Base-by-base conservation (phyloP, 2,888 invertebrate genomes). In the Salpingus planirostris region DNA sequence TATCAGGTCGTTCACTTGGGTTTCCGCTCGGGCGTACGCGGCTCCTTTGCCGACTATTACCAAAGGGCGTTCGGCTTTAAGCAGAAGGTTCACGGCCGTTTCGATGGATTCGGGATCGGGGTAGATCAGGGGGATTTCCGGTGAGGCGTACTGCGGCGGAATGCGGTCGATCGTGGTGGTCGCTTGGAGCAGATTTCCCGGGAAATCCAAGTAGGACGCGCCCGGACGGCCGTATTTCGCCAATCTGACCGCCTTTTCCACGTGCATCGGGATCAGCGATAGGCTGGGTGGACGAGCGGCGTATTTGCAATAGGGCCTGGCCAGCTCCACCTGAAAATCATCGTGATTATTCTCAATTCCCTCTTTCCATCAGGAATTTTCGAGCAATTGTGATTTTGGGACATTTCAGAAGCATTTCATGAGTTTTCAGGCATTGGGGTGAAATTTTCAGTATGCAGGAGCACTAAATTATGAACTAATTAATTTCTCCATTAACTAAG, bases 291-390 rank as follows among this genome's bases (percentile, higher is more conserved):
- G 95, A 22, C 95, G 74, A 0, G 84, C 90, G 1, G 89, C 74
- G 62, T 91, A 92, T 68, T 97, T 97, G 65, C 89, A 87, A 60
- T 88, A 91, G 2, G 82, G 74, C n/a, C 88, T 76, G 34, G 87
- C 80, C 0, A 88, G 71, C 52, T 93, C 92, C 29, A 90, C 74
- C n/a, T n/a, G n/a, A n/a, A n/a, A n/a, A n/a, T n/a, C n/a, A n/a
- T n/a, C n/a, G n/a, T n/a, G n/a, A n/a, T n/a, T n/a, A n/a, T n/a
- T n/a, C n/a, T n/a, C n/a, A n/a, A n/a, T n/a, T n/a, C n/a, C n/a
- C n/a, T n/a, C n/a, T n/a, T n/a, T n/a, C n/a, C n/a, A n/a, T n/a
- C n/a, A n/a, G n/a, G n/a, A n/a, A n/a, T n/a, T n/a, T n/a, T n/a
- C n/a, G n/a, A n/a, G n/a, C n/a, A n/a, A n/a, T n/a, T n/a, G n/a